A percentile compares a stretch with the other conserved stretches of the same genome.
Evolutionary conservation across 2,113 vertebrate species (phyloP).

Genomic region (Donacobius atricapilla): DNA sequence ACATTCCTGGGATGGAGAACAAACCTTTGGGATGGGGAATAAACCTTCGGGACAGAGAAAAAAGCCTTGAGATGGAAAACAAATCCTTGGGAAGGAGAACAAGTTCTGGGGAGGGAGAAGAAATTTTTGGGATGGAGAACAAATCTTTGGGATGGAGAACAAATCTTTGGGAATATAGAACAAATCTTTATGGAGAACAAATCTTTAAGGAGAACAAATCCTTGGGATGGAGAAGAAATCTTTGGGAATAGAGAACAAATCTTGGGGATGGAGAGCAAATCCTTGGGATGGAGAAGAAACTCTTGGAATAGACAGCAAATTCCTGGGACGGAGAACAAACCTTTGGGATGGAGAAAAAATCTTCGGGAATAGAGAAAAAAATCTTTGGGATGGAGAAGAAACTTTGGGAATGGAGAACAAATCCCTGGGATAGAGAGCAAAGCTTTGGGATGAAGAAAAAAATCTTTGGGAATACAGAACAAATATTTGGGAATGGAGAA

Average conservation of each 20-base stretch:
- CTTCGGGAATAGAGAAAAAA: no score
- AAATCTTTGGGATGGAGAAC: not conserved
- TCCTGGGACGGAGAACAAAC: not conserved
- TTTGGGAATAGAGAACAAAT: accelerated
- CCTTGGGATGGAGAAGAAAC: accelerated
- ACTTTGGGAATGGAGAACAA: not conserved
- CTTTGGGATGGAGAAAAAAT: not conserved
- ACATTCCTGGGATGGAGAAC: not conserved
- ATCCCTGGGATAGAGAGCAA: accelerated
- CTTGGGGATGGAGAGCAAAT: accelerated
- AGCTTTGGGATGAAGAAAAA: accelerated
- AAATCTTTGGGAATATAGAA: no score
- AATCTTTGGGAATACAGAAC: accelerated
- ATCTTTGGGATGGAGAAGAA: no score
- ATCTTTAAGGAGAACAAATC: accelerated
- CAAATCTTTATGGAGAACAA: accelerated
- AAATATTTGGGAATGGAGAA: not conserved
- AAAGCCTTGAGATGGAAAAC: accelerated
- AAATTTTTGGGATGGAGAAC: accelerated
- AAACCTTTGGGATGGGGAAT: not conserved
- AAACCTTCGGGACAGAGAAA: not conserved
- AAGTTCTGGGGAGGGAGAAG: accelerated
- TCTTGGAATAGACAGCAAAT: accelerated
- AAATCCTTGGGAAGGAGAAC: accelerated
- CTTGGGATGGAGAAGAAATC: not conserved